Conservation (phyloP, 2,797 vertebrate genomes). For the Sarcoramphus papa region DNA sequence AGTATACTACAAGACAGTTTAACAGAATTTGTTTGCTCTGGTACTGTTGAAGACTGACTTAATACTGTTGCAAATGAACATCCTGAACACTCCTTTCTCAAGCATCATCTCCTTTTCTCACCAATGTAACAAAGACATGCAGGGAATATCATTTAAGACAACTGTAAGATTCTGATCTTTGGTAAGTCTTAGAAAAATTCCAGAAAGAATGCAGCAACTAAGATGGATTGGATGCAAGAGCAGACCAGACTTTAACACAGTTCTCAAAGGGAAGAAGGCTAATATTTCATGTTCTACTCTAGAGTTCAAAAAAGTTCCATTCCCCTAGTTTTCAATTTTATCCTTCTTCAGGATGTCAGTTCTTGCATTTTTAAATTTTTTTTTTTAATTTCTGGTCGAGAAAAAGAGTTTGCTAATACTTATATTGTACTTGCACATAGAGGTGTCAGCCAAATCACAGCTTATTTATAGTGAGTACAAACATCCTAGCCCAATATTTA, state of each 20-base stretch:
- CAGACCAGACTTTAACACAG: background rate
- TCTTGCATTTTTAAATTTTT: background rate
- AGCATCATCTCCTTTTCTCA: background rate
- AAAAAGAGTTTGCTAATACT: background rate
- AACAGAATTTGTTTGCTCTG: background rate
- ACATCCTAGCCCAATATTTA: background rate
- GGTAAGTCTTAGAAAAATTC: background rate
- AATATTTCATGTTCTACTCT: background rate
- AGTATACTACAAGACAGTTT: background rate
- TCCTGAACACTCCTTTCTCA: background rate
- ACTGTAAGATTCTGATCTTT: background rate
- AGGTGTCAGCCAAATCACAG: background rate
- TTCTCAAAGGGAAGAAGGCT: background rate
- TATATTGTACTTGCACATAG: background rate
- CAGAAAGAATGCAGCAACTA: background rate
- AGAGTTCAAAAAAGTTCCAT: background rate
- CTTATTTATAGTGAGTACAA: background rate
- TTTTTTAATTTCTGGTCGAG: background rate
- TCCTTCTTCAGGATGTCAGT: background rate
- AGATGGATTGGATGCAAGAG: background rate
- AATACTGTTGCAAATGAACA: background rate
- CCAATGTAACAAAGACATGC: background rate
- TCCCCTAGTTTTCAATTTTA: background rate
- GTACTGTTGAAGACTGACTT: background rate
- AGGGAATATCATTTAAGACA: background rate